Evolutionary conservation across 1,140 invertebrate genomes (phyloP), one percentile per base, ranked within the genome.

Genomic region (Samia ricini): DNA sequence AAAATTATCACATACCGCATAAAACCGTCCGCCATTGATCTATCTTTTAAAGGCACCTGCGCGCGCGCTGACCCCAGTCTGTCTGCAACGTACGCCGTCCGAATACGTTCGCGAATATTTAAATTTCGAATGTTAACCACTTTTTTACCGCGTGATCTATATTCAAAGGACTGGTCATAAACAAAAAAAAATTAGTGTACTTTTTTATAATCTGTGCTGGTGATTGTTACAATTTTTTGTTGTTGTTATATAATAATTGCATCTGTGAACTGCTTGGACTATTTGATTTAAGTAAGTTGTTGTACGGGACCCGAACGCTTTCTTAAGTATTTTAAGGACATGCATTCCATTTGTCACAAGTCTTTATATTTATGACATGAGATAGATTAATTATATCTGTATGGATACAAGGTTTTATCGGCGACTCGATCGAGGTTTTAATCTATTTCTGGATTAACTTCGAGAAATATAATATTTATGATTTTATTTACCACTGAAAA

Each of bases 1-100:
- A 42, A 55, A 72, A 63, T 64, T 42, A 6, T 12, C 12, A 4
- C 33, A 33, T 64, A 56, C 12, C 8, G 71, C 71, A 80, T 76
- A 63, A 66, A 65, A 24, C 73, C 64, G 22, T 74, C 71, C 75
- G 51, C 50, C 51, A 72, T 65, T 64, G 70, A 68, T 64, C 65
- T 60, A 50, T 74, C 33, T 8, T 15, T 15, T 57, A 72, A 71
- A 67, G 54, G 64, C 74, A 79, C 72, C 73, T 73, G 73, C 79
- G 71, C 61, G 3, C n/a, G 75, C 62, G 69, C 65, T 29, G 61
- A 58, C 71, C 26, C 54, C 66, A 69, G 64, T 69, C 66, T 76
- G 73, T 71, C 64, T 68, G 15, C 63, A 24, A 22, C 18, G 15
- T 26, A 26, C 60, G 29, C 48, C 20, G 20, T 23, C 12, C 33